Evolutionary conservation across 2,797 vertebrate genomes (phyloP).

Genomic region (Periophthalmus magnuspinnatus): DNA sequence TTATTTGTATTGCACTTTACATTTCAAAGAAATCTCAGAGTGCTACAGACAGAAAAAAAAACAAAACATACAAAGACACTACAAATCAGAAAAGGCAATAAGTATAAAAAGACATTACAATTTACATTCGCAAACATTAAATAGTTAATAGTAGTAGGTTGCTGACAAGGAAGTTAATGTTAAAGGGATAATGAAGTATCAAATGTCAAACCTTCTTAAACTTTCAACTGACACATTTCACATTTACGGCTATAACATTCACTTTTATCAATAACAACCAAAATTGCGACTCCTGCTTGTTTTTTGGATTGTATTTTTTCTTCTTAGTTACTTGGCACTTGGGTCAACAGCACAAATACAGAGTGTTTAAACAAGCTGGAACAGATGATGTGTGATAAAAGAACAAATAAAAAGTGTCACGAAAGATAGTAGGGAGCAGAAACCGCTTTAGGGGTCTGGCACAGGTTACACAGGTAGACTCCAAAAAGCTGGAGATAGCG

Average conservation of each 20-base stretch:
- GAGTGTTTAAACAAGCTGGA: background rate
- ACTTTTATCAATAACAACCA: background rate
- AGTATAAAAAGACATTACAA: no score
- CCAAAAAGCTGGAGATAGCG: background rate
- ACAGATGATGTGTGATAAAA: background rate
- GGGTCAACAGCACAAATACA: background rate
- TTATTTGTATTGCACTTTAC: no score
- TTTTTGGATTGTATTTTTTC: background rate
- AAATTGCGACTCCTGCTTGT: background rate
- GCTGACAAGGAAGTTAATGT: background rate
- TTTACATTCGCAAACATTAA: no score
- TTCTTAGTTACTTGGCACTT: background rate
- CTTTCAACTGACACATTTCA: background rate
- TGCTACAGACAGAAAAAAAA: no score
- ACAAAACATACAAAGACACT: no score
- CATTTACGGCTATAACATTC: background rate
- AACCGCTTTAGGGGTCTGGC: background rate
- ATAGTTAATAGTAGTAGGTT: background rate
- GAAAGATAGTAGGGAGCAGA: background rate
- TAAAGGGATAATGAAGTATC: background rate
- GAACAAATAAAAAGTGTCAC: background rate
- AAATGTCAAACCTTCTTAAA: background rate
- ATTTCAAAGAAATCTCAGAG: no score
- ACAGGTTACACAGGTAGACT: background rate
- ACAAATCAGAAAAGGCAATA: no score